Evolutionary conservation across 2,797 vertebrate genomes (phyloP).

Genomic region (Etheostoma perlongum): DNA sequence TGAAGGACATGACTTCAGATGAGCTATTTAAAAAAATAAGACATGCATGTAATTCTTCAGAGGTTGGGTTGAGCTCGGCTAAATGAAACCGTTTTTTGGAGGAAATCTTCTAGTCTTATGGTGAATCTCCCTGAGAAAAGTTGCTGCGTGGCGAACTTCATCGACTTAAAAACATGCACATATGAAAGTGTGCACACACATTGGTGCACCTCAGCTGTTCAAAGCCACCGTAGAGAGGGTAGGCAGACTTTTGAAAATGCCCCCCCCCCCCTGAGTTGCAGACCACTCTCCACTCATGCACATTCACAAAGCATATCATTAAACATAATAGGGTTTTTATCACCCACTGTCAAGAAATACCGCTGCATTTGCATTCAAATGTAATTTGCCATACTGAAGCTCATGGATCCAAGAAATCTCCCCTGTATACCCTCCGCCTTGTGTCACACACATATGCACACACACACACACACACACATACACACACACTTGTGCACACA

Average conservation of each 20-base stretch:
- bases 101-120: constrained; percentile 27
- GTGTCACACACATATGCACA: constrained; percentile 58
- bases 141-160: constrained; percentile 51
- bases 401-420: constrained; percentile 85
- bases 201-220: constrained; percentile 36
- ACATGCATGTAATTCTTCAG: constrained; percentile 42
- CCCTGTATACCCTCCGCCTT: constrained; percentile 67
- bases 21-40: constrained; percentile 39
- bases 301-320: constrained; percentile 90
- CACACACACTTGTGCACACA: constrained; percentile 13
- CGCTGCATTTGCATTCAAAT: constrained; percentile 89
- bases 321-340: constrained; percentile 90
- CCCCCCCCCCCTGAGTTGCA: constrained; percentile 76
- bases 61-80: constrained; percentile 38
- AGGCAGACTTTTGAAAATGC: constrained; percentile 70
- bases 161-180: constrained; percentile 42
- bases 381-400: constrained; percentile 87
- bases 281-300: constrained; percentile 84
- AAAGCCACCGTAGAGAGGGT: constrained; percentile 48
- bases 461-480: constrained; percentile 37
- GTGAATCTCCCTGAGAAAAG: constrained; percentile 34
- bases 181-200: constrained; percentile 21
- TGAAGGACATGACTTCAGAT: constrained; percentile 46
- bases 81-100: constrained; percentile 25
- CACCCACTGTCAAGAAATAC: constrained; percentile 87